phyloP scores from a whole-genome alignment of 2,113 vertebrate species.

The Sterrhoptilus dennistouni region DNA sequence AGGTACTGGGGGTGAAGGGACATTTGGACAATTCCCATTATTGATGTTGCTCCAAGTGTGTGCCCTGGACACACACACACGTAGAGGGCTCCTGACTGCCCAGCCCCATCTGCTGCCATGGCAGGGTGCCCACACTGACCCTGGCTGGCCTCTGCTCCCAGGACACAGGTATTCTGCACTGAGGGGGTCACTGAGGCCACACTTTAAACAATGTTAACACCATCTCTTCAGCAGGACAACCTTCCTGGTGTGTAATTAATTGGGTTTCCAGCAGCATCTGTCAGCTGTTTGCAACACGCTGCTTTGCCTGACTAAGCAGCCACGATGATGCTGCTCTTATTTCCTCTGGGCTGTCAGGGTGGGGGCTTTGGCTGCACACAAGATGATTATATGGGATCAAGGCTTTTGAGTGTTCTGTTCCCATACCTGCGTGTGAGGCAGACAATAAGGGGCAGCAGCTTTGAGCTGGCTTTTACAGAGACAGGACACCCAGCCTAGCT shows the following conservation, averaged over 20 bases:
- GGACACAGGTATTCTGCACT: background rate
- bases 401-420: background rate
- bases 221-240: background rate
- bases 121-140: background rate
- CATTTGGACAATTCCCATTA: background rate
- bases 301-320: background rate
- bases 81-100: background rate
- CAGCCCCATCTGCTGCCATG: background rate
- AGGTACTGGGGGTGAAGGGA: background rate
- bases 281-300: background rate
- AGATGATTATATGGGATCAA: background rate
- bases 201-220: background rate
- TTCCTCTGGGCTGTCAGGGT: background rate
- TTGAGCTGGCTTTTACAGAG: background rate
- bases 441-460: background rate
- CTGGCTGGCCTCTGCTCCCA: background rate
- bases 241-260: conserved; percentile 3
- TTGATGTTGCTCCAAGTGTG: background rate
- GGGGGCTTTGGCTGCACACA: background rate
- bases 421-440: background rate
- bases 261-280: conserved; percentile 1
- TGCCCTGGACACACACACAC: fast-evolving
- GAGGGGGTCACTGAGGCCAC: background rate
- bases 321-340: fast-evolving
- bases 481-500: background rate